phyloP scores from a whole-genome alignment of 1,140 invertebrate genomes.

The Lepidurus arcticus region DNA sequence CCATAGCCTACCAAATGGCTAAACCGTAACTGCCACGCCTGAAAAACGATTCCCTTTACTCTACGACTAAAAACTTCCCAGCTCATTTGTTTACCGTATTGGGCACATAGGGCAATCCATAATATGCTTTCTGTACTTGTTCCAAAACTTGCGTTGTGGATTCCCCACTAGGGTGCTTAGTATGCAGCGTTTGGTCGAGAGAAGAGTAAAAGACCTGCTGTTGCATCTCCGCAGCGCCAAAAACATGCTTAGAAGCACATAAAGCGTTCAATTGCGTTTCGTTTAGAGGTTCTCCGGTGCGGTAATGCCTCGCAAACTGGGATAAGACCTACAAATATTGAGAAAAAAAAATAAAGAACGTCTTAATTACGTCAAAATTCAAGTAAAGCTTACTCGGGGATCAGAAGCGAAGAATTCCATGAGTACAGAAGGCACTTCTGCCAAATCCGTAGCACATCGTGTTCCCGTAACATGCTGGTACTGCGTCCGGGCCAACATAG shows the following conservation, averaged over 20 bases:
- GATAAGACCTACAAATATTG: conserved; percentile 61
- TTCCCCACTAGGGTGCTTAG: conserved; percentile 48
- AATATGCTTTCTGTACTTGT: conserved; percentile 74
- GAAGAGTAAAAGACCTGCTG: conserved; percentile 83
- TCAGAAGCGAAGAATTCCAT: conserved; percentile 98
- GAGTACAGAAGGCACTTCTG: conserved; percentile 94
- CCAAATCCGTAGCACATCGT: conserved; percentile 93
- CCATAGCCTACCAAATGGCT: conserved; percentile 96
- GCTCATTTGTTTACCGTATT: conserved; percentile 61
- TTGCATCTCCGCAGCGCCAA: conserved; percentile 84
- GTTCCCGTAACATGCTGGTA: conserved; percentile 98
- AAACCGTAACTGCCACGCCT: conserved; percentile 94
- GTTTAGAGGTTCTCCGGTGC: conserved; percentile 78
- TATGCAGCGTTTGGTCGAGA: conserved; percentile 85
- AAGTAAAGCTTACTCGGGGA: conserved; percentile 57
- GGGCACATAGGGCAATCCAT: conserved; percentile 75
- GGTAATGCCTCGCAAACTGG: conserved; percentile 84
- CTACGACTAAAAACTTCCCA: not conserved
- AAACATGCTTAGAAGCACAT: conserved; percentile 75
- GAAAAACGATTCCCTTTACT: conserved; percentile 38
- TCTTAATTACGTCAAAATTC: conserved; percentile 30
- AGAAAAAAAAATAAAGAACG: conserved; percentile 27
- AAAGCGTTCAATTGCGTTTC: conserved; percentile 67
- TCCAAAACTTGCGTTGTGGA: conserved; percentile 69
- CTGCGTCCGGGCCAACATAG: conserved; percentile 86